Base-by-base conservation (phyloP, 2,888 invertebrate genomes). In the Oeneis ivallda region DNA sequence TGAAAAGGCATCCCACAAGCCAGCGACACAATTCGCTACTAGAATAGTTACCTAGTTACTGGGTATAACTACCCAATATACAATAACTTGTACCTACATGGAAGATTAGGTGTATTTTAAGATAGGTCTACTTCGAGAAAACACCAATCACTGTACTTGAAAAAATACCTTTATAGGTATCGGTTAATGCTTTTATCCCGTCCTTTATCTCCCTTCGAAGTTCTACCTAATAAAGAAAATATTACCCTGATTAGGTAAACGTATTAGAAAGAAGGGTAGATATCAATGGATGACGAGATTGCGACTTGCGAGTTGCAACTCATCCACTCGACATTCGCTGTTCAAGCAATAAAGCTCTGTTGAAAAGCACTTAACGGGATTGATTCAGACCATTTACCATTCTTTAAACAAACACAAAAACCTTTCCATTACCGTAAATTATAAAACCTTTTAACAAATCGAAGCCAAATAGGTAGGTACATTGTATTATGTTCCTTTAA, bases 371-470 rank as follows among this genome's bases (percentile, higher is more conserved):
- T 91, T 90, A 91, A 84, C 87, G 84, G 82, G 86, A 91, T 91
- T 92, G 91, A 90, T 90, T 89, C 89, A 86, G 85, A 86, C 87
- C 88, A 90, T 91, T 91, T 89, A 88, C 89, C 85, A 90, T 89
- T 90, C 88, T 89, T 89, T 87, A 88, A 87, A 89, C 87, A 91
- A 90, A 89, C 88, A 90, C 86, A 89, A 80, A 80, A 78, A 87
- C 87, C 86, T 86, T 88, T 88, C 88, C 87, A 90, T 89, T 89
- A 87, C 86, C 84, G 84, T 85, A 87, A 88, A 89, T 87, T 89
- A 89, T 88, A 88, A 89, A 89, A 87, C 88, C 88, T 90, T 89
- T 89, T 87, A 61, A 87, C 73, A 73, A 74, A 75, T 74, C 73
- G 71, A 75, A 75, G 68, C 68, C 69, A 70, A 69, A 60, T 60